Base-by-base conservation (phyloP, 2,797 vertebrate genomes). In the Hydrolagus colliei region DNA sequence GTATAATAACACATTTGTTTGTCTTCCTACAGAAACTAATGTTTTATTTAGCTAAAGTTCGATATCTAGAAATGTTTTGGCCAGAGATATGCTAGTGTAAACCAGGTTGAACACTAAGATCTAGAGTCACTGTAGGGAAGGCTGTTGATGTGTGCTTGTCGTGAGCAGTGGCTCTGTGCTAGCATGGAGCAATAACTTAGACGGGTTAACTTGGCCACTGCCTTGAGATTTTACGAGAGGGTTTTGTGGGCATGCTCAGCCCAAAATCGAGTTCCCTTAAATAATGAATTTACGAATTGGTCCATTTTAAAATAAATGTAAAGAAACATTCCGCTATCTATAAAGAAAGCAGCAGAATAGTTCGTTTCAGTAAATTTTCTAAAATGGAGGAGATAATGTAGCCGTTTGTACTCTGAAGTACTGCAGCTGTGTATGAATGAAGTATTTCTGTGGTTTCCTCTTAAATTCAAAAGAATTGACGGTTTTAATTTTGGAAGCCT, bases 251-350 rank as follows among this genome's bases (percentile, higher is more conserved):
- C 18, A 11, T 10, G 20, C 18, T 12, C 68, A 14, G 27, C 27
- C 71, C 12, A 41, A 52, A 71, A 71, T 10, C 65, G 12, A 27
- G 71, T 84, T 84, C 79, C 11, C 27, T 84, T 84, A 84, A 84
- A 84, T 84, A 11, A 41, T 68, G 13, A 27, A 9, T 67, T 32
- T 52, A 20, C 7, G 14, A 84, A 35, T 9, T 18, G n/a, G 52
- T 41, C 32, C 9, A 68, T 84, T 68, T 84, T 41, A 84, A 84
- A 68, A 52, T 84, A 67, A 27, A 65, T 65, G 20, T 22, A 11
- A 65, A 52, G 41, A 80, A 65, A 27, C n/a, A 82, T 82, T 82
- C 78, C 27, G 67, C 22, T 20, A 61, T 18, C 59, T 59, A 61
- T 59, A 9, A 77, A 77, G 9, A 20, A 77, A 77, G 61, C 41